A percentile compares a stretch with the other conserved stretches of the same genome.
Conservation (phyloP, 2,113 vertebrate genomes). For the Noturus placidus region DNA sequence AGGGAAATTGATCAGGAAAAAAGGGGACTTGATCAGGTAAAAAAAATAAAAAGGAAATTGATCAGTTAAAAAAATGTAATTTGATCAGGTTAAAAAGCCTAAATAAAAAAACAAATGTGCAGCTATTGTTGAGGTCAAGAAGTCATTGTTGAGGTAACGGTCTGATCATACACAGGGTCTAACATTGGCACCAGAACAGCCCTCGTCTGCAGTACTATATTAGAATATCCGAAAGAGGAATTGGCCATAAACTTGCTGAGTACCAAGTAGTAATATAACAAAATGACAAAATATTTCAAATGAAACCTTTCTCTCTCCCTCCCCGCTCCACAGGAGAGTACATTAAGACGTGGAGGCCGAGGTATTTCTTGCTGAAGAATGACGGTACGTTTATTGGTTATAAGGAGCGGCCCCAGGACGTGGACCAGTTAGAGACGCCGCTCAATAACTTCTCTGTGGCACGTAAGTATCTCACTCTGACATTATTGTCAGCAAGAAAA, state of each 20-base stretch:
- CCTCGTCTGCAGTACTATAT: background rate
- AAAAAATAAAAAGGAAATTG: too few species aligned
- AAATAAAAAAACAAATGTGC: background rate
- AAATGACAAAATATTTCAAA: background rate
- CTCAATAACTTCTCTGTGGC: slow-evolving; percentile 99
- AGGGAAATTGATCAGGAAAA: too few species aligned
- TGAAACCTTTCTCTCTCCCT: slow-evolving; percentile 16
- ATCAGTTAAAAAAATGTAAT: too few species aligned
- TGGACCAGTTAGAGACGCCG: slow-evolving; percentile 91
- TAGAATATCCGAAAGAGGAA: background rate
- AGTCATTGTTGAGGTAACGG: background rate
- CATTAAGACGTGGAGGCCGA: slow-evolving; percentile 96
- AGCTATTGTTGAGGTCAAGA: too few species aligned
- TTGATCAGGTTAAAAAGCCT: too few species aligned
- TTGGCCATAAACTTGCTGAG: background rate
- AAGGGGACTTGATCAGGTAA: too few species aligned
- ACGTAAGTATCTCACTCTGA: slow-evolving; percentile 78
- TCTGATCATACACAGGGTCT: background rate
- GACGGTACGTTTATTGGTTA: slow-evolving; percentile 97
- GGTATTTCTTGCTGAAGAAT: slow-evolving; percentile 94
- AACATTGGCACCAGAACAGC: background rate
- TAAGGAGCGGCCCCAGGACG: slow-evolving; percentile 93
- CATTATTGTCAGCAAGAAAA: background rate
- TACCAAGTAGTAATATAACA: background rate
- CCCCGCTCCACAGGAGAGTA: slow-evolving; percentile 83